phyloP scores from a whole-genome alignment of 2,888 invertebrate genomes.

The Nomada flava region DNA sequence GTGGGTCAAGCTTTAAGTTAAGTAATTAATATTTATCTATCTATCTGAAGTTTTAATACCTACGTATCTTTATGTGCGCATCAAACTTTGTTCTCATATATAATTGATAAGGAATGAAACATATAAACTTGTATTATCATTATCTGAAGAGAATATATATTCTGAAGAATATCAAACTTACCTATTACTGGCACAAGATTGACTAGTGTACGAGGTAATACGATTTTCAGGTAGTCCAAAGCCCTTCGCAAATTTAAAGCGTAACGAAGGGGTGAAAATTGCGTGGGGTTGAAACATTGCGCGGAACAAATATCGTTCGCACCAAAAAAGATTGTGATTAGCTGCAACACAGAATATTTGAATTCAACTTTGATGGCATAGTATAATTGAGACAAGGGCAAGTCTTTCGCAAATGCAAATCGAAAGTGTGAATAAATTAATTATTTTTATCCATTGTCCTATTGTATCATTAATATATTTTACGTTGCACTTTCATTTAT shows the following conservation, averaged over 20 bases:
- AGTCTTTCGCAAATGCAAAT: too few relatives aligned
- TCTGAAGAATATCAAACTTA: constrained; percentile 78
- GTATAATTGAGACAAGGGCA: too few relatives aligned
- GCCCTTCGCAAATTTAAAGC: constrained; percentile 87
- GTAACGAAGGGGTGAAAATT: constrained; percentile 87
- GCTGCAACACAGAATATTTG: constrained; percentile 70
- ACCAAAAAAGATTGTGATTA: constrained; percentile 90
- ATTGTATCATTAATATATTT: too few relatives aligned
- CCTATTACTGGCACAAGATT: constrained; percentile 90
- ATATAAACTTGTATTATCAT: not conserved
- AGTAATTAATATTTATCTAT: too few relatives aligned
- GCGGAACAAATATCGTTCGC: constrained; percentile 92
- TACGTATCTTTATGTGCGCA: too few relatives aligned
- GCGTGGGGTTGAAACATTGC: constrained; percentile 85
- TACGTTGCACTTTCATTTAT: not conserved
- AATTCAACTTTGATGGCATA: not conserved
- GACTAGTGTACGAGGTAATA: constrained; percentile 89
- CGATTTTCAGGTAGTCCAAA: constrained; percentile 88
- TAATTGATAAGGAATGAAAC: too few relatives aligned
- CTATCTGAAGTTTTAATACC: too few relatives aligned
- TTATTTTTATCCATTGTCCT: too few relatives aligned
- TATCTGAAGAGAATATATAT: not conserved
- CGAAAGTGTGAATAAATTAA: too few relatives aligned
- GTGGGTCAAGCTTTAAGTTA: too few relatives aligned
- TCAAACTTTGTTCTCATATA: too few relatives aligned